Evolutionary conservation across 2,113 vertebrate species (phyloP).

Genomic region (Pan troglodytes): NHGRI_mPanTro3-v2.1_pri NC_072398.2:2631001-2631500

Average conservation of each 20-base stretch:
- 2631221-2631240: neutral
- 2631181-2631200: neutral
- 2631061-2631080: neutral
- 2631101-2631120: neutral
- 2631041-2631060: neutral
- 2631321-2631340: neutral
- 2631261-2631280: neutral
- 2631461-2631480: no score
- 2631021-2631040: neutral
- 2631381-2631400: neutral
- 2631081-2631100: neutral
- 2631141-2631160: neutral
- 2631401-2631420: constrained; percentile 7
- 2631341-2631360: neutral
- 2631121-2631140: neutral
- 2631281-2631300: neutral
- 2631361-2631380: neutral
- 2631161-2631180: neutral
- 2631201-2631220: neutral
- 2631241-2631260: neutral
- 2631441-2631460: neutral
- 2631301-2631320: neutral
- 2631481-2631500: no score
- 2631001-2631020: neutral
- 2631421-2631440: neutral